A percentile compares a stretch with the other conserved stretches of the same genome.
These are phyloP conservation scores for Xiphophorus birchmanni DNA, from an alignment of 2,797 vertebrate species.

Conservation along the genomic window DNA sequence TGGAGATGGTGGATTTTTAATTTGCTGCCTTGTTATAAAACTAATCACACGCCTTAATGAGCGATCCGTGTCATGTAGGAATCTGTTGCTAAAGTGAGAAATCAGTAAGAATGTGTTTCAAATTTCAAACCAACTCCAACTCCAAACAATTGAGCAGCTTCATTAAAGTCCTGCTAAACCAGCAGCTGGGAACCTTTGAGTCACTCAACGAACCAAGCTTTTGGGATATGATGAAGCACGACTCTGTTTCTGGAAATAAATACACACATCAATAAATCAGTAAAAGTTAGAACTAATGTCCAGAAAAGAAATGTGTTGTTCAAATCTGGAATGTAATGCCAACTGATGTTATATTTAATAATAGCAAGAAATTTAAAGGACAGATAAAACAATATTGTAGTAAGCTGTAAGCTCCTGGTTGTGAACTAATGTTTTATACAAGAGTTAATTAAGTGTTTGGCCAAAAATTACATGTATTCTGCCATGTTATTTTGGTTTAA, in stretches of 20 bases:
- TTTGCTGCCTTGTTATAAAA: constrained; percentile 31
- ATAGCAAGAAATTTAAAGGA: too few species aligned
- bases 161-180: constrained; percentile 51
- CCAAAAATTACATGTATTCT: too few species aligned
- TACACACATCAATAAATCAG: constrained; percentile 42
- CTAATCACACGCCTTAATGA: constrained; percentile 35
- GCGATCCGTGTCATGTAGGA: constrained; percentile 21
- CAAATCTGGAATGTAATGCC: too few species aligned
- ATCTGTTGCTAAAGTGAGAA: constrained; percentile 36
- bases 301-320: too few species aligned
- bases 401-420: too few species aligned
- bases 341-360: too few species aligned
- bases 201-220: constrained; percentile 56
- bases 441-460: too few species aligned
- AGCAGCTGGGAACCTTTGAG: constrained; percentile 52
- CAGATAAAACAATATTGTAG: too few species aligned
- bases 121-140: constrained; percentile 38
- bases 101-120: constrained; percentile 42
- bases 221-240: constrained; percentile 45
- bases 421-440: too few species aligned
- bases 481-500: too few species aligned
- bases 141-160: constrained; percentile 37
- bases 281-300: constrained; percentile 4
- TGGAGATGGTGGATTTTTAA: constrained; percentile 34
- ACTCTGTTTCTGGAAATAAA: constrained; percentile 48